Percentiles rank a stretch among this genome's conserved stretches.
phyloP scores from a whole-genome alignment of 2,113 vertebrate genomes.

The Oxyura jamaicensis region DNA sequence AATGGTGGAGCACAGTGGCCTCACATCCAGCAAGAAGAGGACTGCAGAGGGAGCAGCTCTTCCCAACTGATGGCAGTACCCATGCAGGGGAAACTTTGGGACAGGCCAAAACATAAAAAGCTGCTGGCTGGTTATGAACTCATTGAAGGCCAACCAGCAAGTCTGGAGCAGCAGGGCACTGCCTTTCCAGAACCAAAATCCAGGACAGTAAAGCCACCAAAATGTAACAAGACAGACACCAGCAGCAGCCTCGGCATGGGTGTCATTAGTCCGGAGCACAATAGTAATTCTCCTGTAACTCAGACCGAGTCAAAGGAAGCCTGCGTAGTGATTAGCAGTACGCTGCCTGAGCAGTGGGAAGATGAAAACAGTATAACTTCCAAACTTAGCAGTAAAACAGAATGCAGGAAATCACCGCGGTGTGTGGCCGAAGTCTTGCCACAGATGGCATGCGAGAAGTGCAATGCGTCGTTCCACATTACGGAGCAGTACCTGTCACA shows the following conservation, averaged over 20 bases:
- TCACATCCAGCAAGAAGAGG: background rate
- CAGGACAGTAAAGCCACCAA: background rate
- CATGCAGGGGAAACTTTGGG: constrained; percentile 52
- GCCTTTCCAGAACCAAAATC: background rate
- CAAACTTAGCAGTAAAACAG: background rate
- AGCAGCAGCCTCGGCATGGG: accelerated
- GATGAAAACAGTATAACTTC: background rate
- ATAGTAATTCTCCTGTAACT: background rate
- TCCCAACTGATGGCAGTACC: background rate
- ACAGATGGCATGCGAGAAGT: background rate
- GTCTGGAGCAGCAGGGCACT: background rate
- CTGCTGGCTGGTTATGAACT: background rate
- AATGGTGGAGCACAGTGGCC: background rate
- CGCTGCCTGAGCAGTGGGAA: background rate
- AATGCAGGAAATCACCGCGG: background rate
- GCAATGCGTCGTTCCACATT: background rate
- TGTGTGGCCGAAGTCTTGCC: background rate
- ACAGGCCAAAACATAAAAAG: background rate
- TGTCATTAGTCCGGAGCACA: accelerated
- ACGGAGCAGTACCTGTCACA: background rate
- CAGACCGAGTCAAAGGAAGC: background rate
- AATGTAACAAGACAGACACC: background rate
- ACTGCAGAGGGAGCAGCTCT: background rate
- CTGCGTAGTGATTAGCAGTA: background rate
- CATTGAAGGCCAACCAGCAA: background rate